Evolutionary conservation across 2,113 vertebrate genomes (phyloP), one percentile per base, ranked within the genome.

Genomic region (Tenrec ecaudatus): DNA sequence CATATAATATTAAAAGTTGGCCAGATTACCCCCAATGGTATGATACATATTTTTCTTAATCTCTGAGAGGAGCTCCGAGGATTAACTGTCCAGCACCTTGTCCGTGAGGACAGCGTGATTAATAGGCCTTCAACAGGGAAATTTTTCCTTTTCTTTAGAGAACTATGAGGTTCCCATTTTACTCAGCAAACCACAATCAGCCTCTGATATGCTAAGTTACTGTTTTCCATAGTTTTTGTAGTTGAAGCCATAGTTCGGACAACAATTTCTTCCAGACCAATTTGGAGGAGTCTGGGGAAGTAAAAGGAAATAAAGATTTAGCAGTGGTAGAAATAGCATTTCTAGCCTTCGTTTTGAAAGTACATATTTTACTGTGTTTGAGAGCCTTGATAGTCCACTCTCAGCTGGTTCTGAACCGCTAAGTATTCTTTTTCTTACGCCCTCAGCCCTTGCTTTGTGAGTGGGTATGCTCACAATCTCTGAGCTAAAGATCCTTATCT

Each of bases 1-100:
- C 87, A 6, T 97, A 6, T 97, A 88, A 82, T 91, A 38, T 71
- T 95, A 27, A 93, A 94, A 38, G 47, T 73, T 90, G 92, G 68
- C 6, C n/a, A 82, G 84, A 6, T 96, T 96, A 71, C 95, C 77
- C 64, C n/a, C 81, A 85, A 95, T 7, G 27, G 2, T 95, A 17
- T 79, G 25, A 57, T 83, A 91, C 31, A 27, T 36, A 40, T 82
- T 95, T 84, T 94, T 79, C 75, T 95, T 95, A 92, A 96, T 92
- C 16, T 89, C 89, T 80, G 2, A 81, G 57, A 82, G 2, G 94
- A 64, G 80, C 36, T 90, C 92, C 75, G 43, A 81, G 43, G 58
- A 31, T 77, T 40, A 80, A 47, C 15, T 9, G 15, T 84, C 89
- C 82, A 31, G 86, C 38, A 85, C 38, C 33, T 92, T 79, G 88